A percentile compares a stretch with the other conserved stretches of the same genome.
phyloP scores from a whole-genome alignment of 1,140 invertebrate genomes.

The Colletes latitarsis region DNA sequence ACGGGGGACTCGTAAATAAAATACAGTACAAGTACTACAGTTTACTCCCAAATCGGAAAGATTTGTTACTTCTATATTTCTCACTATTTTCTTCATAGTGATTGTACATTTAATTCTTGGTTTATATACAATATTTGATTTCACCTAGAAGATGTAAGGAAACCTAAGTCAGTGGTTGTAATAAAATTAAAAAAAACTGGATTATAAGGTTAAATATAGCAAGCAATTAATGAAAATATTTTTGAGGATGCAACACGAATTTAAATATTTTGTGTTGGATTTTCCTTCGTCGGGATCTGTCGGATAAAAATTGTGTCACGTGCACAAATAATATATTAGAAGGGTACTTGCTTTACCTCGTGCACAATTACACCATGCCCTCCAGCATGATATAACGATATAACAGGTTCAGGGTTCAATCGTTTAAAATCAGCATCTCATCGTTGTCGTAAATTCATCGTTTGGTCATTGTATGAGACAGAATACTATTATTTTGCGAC shows the following conservation, averaged over 20 bases:
- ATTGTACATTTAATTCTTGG: no score
- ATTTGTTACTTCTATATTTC: neutral
- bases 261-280: neutral
- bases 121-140: no score
- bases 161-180: no score
- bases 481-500: neutral
- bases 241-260: neutral
- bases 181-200: no score
- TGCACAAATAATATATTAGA: constrained; percentile 16
- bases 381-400: constrained; percentile 47
- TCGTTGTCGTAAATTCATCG: neutral
- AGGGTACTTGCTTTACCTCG: constrained; percentile 30
- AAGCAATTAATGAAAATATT: neutral
- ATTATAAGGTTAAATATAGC: neutral
- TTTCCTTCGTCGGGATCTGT: neutral
- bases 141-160: no score
- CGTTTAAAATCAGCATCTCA: constrained; percentile 48
- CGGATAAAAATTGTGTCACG: constrained; percentile 2
- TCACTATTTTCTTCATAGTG: neutral
- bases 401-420: constrained; percentile 57
- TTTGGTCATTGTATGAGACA: constrained; percentile 7
- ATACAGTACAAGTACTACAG: no score
- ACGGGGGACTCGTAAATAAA: neutral
- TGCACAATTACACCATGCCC: constrained; percentile 49
- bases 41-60: neutral